Percentiles rank a stretch among this genome's conserved stretches.
These are phyloP conservation scores for Resseliella maxima DNA, from an alignment of 2,888 invertebrate species.

Conservation along the genomic window DNA sequence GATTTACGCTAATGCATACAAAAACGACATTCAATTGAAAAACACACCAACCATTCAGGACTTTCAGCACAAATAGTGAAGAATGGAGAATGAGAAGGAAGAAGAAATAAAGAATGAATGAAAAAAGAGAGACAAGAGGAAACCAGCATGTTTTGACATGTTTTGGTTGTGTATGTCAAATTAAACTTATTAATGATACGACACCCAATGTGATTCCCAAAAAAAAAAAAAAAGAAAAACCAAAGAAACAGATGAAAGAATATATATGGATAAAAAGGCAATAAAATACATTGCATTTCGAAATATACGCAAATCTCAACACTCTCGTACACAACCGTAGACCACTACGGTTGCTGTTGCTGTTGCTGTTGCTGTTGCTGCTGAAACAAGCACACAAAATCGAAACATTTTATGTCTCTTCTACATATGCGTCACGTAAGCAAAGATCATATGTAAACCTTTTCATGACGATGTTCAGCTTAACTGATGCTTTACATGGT, in stretches of 20 bases:
- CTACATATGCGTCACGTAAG: background rate
- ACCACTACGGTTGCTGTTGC: background rate
- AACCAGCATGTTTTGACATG: slow-evolving; percentile 68
- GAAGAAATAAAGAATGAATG: slow-evolving; percentile 44
- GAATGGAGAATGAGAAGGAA: background rate
- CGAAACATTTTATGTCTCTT: background rate
- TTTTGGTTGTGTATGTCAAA: slow-evolving; percentile 69
- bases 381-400: background rate
- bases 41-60: slow-evolving; percentile 49
- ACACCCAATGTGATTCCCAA: slow-evolving; percentile 69
- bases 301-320: slow-evolving; percentile 51
- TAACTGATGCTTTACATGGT: background rate
- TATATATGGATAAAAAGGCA: slow-evolving; percentile 43
- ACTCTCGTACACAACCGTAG: background rate
- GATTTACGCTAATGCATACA: slow-evolving; percentile 53
- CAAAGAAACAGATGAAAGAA: slow-evolving; percentile 8
- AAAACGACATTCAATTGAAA: slow-evolving; percentile 49
- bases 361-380: background rate
- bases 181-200: slow-evolving; percentile 69
- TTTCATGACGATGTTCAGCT: slow-evolving; percentile 5
- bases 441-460: slow-evolving; percentile 29
- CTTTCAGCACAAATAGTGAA: background rate
- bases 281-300: slow-evolving; percentile 51
- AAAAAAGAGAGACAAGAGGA: slow-evolving; percentile 62
- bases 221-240: background rate